These are phyloP conservation scores for Molorchus minor DNA, from an alignment of 2,888 invertebrate genomes.

Conservation along the genomic window DNA sequence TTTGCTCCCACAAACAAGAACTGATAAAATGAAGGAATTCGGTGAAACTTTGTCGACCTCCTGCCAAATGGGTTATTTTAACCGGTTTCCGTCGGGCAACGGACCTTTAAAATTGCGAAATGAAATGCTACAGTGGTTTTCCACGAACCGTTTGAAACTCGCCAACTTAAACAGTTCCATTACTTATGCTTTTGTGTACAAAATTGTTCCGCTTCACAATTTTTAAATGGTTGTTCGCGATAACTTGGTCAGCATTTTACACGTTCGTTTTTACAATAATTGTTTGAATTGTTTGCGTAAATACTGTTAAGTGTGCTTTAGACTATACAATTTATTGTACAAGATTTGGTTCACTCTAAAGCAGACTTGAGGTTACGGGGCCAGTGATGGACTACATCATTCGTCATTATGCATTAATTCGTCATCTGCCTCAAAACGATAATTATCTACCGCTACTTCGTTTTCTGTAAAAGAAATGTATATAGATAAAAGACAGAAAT, in stretches of 20 bases:
- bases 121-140: conserved; percentile 23
- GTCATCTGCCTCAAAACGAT: too few species aligned
- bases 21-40: conserved; percentile 14
- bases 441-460: too few species aligned
- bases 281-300: too few species aligned
- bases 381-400: too few species aligned
- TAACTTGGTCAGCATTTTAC: background rate
- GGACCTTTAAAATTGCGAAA: conserved; percentile 27
- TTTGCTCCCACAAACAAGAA: conserved; percentile 2
- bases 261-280: background rate
- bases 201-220: conserved; percentile 6
- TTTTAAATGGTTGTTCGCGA: conserved; percentile 14
- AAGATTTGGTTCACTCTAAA: too few species aligned
- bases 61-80: conserved; percentile 29
- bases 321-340: too few species aligned
- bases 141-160: conserved; percentile 21
- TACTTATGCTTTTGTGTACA: conserved; percentile 15
- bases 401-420: too few species aligned
- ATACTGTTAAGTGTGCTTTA: too few species aligned
- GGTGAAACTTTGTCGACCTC: conserved; percentile 20
- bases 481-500: too few species aligned
- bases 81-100: conserved; percentile 20
- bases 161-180: conserved; percentile 19
- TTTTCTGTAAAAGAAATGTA: too few species aligned
- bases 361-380: too few species aligned